A percentile compares a stretch with the other conserved stretches of the same genome.
These are phyloP conservation scores for Brachionus paranguensis DNA, from an alignment of 1,140 invertebrate genomes.

Conservation along the genomic window DNA sequence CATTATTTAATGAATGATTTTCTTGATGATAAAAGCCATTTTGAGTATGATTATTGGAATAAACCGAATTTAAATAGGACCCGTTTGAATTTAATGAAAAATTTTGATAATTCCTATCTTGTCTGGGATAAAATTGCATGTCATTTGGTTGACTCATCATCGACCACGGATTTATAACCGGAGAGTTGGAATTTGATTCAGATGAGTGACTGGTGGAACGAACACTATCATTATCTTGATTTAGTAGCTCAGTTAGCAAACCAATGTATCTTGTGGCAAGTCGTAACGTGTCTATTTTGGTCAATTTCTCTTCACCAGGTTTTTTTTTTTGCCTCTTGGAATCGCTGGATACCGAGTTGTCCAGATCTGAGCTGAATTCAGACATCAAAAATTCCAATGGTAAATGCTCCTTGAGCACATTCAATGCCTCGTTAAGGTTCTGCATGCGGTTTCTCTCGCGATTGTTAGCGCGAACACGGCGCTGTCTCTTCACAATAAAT, in stretches of 20 bases:
- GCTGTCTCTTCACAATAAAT: constrained; percentile 34
- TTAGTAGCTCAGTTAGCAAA: constrained; percentile 6
- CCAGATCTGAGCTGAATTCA: not conserved
- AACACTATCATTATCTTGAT: not conserved
- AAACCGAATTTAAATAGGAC: not conserved
- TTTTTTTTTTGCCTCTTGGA: not conserved
- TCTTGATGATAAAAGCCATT: not conserved
- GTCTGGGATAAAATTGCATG: not conserved
- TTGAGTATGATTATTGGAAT: not conserved
- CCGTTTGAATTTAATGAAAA: not conserved
- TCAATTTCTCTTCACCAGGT: constrained; percentile 5
- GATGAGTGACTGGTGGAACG: not conserved
- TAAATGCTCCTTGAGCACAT: not conserved
- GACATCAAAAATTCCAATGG: constrained; percentile 4
- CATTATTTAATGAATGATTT: not conserved
- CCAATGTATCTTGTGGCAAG: constrained; percentile 17
- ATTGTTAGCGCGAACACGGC: constrained; percentile 21
- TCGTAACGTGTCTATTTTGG: constrained; percentile 29
- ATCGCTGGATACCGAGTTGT: not conserved
- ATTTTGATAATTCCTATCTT: not conserved
- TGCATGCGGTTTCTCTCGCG: constrained; percentile 35
- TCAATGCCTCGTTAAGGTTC: constrained; percentile 4
- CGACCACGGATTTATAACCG: not conserved
- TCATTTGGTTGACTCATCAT: not conserved
- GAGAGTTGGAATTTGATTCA: not conserved